Evolutionary conservation across 2,113 vertebrate species (phyloP).

Genomic region (Cottus gobio): DNA sequence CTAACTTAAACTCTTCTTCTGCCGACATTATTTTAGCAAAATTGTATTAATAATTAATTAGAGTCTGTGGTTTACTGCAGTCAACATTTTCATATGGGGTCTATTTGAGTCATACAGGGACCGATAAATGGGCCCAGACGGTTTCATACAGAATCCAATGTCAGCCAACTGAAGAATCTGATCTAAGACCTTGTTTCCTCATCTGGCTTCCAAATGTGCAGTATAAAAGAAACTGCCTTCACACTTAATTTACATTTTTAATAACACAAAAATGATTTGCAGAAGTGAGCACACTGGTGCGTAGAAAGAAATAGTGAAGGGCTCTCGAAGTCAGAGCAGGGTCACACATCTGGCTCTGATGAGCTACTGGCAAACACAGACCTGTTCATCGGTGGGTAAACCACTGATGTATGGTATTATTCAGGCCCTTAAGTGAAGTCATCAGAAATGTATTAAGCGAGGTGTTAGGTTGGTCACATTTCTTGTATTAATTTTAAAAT

Average conservation of each 20-base stretch:
- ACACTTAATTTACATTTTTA: constrained; percentile 44
- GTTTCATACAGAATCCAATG: constrained; percentile 20
- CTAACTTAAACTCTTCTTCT: neutral
- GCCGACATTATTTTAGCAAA: constrained; percentile 2
- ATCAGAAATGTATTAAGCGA: constrained; percentile 25
- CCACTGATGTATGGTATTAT: neutral
- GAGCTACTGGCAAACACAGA: constrained; percentile 49
- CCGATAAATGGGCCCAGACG: constrained; percentile 46
- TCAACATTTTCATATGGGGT: constrained; percentile 43
- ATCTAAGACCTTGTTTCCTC: constrained; percentile 25
- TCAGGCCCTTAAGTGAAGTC: constrained; percentile 18
- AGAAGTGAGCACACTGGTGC: constrained; percentile 16
- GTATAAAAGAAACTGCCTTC: constrained; percentile 30
- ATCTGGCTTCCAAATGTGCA: constrained; percentile 46
- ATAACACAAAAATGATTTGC: constrained; percentile 9
- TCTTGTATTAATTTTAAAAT: constrained; percentile 1
- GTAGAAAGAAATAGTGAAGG: neutral
- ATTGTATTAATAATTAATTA: neutral
- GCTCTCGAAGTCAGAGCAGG: constrained; percentile 28
- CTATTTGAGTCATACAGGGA: constrained; percentile 32
- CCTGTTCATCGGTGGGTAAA: constrained; percentile 27
- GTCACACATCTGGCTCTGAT: constrained; percentile 50
- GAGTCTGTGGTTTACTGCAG: constrained; percentile 17
- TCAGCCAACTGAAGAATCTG: constrained; percentile 26
- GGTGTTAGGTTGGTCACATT: constrained; percentile 14